These are phyloP conservation scores for Ptychoptera albimana DNA, from an alignment of 2,888 invertebrate species.

Conservation along the genomic window DNA sequence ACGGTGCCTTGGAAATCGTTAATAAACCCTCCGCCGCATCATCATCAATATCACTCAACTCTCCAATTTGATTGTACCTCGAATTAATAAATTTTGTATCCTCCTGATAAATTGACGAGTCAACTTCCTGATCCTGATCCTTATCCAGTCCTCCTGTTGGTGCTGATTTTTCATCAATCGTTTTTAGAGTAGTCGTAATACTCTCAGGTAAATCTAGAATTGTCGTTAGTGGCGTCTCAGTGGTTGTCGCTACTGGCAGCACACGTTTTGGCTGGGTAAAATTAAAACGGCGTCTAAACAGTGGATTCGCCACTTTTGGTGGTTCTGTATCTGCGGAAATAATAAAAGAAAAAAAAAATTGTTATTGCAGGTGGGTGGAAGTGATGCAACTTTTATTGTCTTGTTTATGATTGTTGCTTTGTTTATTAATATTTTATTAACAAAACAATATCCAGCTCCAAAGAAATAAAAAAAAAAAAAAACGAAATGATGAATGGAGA, in stretches of 20 bases:
- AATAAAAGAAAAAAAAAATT: too few relatives aligned
- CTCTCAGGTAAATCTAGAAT: slow-evolving; percentile 8
- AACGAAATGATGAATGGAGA: too few relatives aligned
- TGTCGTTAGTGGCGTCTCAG: slow-evolving; percentile 11
- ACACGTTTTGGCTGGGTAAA: slow-evolving; percentile 17
- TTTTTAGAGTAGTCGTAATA: slow-evolving; percentile 11
- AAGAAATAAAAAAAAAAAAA: too few relatives aligned
- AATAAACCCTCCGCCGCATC: slow-evolving; percentile 14
- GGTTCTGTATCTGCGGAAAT: slow-evolving; percentile 26
- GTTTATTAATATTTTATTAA: too few relatives aligned
- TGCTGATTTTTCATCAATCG: too few relatives aligned
- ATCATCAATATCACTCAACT: slow-evolving; percentile 8
- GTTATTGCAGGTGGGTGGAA: too few relatives aligned
- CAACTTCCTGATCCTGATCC: slow-evolving; percentile 25
- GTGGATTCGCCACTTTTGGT: slow-evolving; percentile 25
- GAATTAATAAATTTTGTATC: slow-evolving; percentile 17
- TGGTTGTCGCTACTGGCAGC: slow-evolving; percentile 15
- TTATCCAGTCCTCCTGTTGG: slow-evolving; percentile 4
- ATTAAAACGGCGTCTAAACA: slow-evolving; percentile 30
- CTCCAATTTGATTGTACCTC: slow-evolving; percentile 23
- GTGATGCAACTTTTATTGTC: too few relatives aligned
- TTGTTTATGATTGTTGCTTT: too few relatives aligned
- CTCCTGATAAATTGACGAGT: slow-evolving; percentile 24
- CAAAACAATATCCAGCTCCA: too few relatives aligned
- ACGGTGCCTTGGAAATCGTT: slow-evolving; percentile 14